Conservation (phyloP, 1,140 invertebrate genomes). For the Hylaeus volcanicus region DNA sequence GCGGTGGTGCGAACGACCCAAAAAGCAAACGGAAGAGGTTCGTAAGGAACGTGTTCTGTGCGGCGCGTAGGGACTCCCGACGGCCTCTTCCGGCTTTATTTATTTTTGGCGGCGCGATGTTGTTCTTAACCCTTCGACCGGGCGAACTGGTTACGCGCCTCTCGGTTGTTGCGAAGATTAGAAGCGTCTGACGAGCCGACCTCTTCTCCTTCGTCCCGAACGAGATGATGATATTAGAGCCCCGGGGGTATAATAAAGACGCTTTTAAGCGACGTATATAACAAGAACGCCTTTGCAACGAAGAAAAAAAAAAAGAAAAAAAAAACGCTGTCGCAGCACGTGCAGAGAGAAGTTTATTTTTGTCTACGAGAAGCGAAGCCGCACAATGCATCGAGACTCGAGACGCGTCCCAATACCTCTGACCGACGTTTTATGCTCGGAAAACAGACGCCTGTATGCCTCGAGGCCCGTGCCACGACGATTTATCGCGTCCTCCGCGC, state of each 20-base stretch:
- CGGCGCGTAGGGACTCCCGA: constrained; percentile 14
- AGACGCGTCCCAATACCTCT: constrained; percentile 1
- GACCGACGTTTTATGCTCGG: constrained; percentile 2
- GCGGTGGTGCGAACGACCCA: not conserved
- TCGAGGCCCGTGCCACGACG: not conserved
- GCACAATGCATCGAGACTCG: constrained; percentile 26
- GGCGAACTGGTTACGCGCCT: constrained; percentile 8
- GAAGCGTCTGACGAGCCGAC: constrained; percentile 1
- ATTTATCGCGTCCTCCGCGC: not conserved
- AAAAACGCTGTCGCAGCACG: constrained; percentile 38
- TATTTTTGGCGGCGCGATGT: constrained; percentile 48
- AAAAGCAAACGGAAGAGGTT: constrained; percentile 21
- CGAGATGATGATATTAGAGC: constrained; percentile 23
- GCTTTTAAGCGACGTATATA: constrained; percentile 17
- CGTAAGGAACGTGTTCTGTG: not conserved
- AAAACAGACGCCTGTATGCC: not conserved
- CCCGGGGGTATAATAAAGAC: constrained; percentile 46
- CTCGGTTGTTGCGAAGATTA: constrained; percentile 29
- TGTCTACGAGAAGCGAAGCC: not conserved
- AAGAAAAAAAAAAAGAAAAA: constrained; percentile 32
- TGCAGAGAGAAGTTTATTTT: constrained; percentile 55
- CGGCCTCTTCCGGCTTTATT: constrained; percentile 44
- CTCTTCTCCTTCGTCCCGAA: not conserved
- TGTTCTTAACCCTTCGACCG: constrained; percentile 36
- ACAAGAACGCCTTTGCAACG: constrained; percentile 20